Evolutionary conservation across 2,797 vertebrate genomes (phyloP).

Genomic region (Pangasius krempfi): DNA sequence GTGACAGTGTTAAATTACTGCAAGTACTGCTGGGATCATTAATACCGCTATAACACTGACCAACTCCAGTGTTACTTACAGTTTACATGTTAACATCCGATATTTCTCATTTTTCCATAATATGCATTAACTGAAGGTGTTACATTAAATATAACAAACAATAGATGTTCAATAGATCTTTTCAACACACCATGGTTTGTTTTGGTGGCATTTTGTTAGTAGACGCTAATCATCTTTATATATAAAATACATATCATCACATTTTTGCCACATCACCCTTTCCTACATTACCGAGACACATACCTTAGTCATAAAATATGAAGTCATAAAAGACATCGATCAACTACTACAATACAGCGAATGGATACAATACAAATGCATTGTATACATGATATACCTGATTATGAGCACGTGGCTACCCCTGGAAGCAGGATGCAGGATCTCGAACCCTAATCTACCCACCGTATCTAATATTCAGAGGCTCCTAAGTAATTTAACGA

Average conservation of each 20-base stretch:
- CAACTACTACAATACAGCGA: neutral
- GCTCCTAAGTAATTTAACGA: constrained; percentile 32
- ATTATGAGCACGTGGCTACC: neutral
- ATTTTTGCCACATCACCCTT: no score
- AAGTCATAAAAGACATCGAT: neutral
- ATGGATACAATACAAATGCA: no score
- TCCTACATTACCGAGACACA: neutral
- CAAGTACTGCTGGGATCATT: neutral
- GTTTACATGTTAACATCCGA: neutral
- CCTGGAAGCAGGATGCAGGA: neutral
- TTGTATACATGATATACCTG: neutral
- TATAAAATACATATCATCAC: no score
- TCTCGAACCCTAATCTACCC: neutral
- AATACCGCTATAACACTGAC: neutral
- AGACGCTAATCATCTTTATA: neutral
- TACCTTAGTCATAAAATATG: neutral
- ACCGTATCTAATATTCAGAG: neutral
- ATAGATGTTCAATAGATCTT: neutral
- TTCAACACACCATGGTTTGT: neutral
- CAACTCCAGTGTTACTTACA: neutral
- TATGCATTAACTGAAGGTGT: neutral
- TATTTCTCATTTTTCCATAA: neutral
- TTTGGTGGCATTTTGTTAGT: neutral
- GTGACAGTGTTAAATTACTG: neutral
- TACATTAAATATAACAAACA: neutral